Percentiles rank a stretch among this genome's conserved stretches.
phyloP scores from a whole-genome alignment of 2,113 vertebrate genomes.

The Calyptomena viridis region DNA sequence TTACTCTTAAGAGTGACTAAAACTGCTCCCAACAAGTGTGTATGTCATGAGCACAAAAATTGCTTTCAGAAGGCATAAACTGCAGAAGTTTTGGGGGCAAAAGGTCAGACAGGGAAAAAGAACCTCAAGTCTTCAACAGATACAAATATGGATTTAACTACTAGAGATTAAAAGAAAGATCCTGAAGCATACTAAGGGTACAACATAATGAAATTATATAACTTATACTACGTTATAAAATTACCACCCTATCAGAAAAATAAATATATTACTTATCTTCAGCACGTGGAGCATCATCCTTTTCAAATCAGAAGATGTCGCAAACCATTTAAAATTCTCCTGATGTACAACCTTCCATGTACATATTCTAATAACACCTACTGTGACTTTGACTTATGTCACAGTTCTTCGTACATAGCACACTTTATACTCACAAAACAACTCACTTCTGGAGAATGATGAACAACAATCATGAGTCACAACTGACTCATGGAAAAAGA shows the following conservation, averaged over 20 bases:
- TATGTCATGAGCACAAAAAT: not conserved
- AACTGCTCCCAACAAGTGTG: not conserved
- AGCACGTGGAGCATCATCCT: not conserved
- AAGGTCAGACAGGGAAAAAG: not conserved
- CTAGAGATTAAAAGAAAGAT: not conserved
- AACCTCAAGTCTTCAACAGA: not conserved
- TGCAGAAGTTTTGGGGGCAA: not conserved
- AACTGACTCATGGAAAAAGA: constrained; percentile 25
- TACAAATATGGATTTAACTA: not conserved
- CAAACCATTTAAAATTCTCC: not conserved
- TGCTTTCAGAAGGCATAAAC: not conserved
- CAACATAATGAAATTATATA: not conserved
- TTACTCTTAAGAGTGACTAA: not conserved
- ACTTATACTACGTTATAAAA: not conserved
- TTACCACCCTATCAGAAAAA: not conserved
- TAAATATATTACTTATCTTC: not conserved
- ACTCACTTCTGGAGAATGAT: not conserved
- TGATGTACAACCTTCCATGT: not conserved
- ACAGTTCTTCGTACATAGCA: not conserved
- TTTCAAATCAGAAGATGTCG: not conserved
- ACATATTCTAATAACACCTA: not conserved
- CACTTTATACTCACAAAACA: not conserved
- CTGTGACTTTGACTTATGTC: not conserved
- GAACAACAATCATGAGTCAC: constrained; percentile 30
- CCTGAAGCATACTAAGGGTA: not conserved